Conservation (phyloP, 2,797 vertebrate species). For the Halcyon leucocephala region DNA sequence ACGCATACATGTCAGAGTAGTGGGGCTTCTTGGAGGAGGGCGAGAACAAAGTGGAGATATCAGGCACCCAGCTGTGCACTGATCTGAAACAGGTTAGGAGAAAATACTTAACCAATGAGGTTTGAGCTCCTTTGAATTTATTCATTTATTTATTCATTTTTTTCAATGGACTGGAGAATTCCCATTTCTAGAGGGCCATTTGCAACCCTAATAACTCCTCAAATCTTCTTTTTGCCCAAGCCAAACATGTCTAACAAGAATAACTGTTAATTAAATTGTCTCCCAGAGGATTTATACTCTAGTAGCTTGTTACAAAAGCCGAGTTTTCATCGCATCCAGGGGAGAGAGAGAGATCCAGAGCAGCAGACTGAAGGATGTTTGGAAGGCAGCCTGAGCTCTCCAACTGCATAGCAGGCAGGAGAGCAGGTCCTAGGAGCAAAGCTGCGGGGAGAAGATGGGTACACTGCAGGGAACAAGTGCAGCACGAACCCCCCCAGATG, state of each 20-base stretch:
- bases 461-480: not conserved
- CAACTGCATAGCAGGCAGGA: rapidly evolving
- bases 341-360: not conserved
- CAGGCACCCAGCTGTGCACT: not conserved
- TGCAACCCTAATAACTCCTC: slow-evolving; percentile 12
- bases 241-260: slow-evolving; percentile 34
- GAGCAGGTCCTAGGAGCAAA: not conserved
- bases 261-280: slow-evolving; percentile 41
- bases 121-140: not conserved
- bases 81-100: slow-evolving; percentile 18
- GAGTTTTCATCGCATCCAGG: not conserved
- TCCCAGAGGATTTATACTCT: slow-evolving; percentile 52
- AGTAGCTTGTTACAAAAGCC: slow-evolving; percentile 44
- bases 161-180: not conserved
- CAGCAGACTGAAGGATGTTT: not conserved
- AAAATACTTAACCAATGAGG: not conserved
- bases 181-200: slow-evolving; percentile 20
- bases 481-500: rapidly evolving
- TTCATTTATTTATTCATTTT: not conserved
- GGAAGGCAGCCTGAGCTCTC: slow-evolving; percentile 18
- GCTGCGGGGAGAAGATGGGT: not conserved
- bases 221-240: slow-evolving; percentile 15
- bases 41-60: not conserved
- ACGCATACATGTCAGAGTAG: not conserved
- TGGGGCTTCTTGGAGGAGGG: not conserved